Conservation (phyloP, 2,888 invertebrate genomes). For the Brenthis hecate region DNA sequence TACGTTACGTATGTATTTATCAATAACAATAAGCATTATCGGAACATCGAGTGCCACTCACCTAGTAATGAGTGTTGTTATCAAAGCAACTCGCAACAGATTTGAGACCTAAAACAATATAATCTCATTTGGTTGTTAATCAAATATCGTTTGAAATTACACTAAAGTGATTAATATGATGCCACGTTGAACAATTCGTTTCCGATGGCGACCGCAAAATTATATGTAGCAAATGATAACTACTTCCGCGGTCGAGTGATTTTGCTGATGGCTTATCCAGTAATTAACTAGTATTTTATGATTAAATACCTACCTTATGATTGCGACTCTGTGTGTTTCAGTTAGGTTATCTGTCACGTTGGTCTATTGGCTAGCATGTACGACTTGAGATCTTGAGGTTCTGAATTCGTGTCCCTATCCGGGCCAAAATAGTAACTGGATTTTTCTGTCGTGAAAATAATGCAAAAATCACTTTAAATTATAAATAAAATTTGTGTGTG, state of each 20-base stretch:
- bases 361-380: no score
- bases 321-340: no score
- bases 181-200: conserved; percentile 47
- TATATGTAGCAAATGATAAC: conserved; percentile 64
- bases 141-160: conserved; percentile 31
- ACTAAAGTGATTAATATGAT: conserved; percentile 55
- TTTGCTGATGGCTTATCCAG: conserved; percentile 41
- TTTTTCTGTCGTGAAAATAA: no score
- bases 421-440: no score
- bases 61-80: not conserved
- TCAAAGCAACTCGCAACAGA: conserved; percentile 7
- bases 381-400: no score
- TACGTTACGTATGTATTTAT: not conserved
- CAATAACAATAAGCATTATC: not conserved
- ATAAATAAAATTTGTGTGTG: no score
- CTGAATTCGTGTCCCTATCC: no score
- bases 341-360: no score
- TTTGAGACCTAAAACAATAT: conserved; percentile 20
- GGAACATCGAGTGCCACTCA: not conserved
- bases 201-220: conserved; percentile 61
- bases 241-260: conserved; percentile 55
- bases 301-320: not conserved
- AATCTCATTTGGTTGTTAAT: conserved; percentile 25
- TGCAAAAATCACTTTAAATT: no score
- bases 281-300: conserved; percentile 16